Base-by-base conservation (phyloP, 2,888 invertebrate species). In the Cepaea hortensis region DNA sequence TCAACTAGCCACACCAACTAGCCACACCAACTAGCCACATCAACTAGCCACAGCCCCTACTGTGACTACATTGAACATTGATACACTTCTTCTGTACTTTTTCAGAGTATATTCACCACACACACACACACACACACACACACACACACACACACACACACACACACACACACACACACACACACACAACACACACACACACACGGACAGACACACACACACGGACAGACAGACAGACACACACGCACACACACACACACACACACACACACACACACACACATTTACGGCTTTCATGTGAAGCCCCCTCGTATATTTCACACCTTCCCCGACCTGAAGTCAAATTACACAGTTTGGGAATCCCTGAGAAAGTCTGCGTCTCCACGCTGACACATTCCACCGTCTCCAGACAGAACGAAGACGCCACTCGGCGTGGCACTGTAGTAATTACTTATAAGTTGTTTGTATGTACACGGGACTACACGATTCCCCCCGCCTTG, bases 381-480 rank as follows among this genome's bases (percentile, higher is more conserved):
- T 23, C 55, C 35, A 4, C 55, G 3, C 13, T 81, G 46, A 15
- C 70, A 70, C 81, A 81, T 81, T 70, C 81, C 70, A 3, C 4
- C 13, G 70, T 61, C 7, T 61, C 48, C 68, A 70, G 15, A 4
- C 50, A 81, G 70, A 6, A 5, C 18, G 3, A n/a, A n/a, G 70
- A n/a, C 81, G 23, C 70, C 68, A n/a, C 61, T 35, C 35, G 3
- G 62, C 0, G 13, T 62, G 18, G 35, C 62, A 35, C n/a, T 7
- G 9, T 72, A 70, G 35, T 82, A 82, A 82, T 82, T 82, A 82
- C 82, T 82, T 73, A 72, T 48, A 82, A 82, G 82, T 73, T 82
- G 82, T 72, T 72, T 82, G 82, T 50, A 72, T 73, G 15, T 23
- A 23, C 72, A 70, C 65, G 62, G 5, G 5, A 35, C 35, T 80